Evolutionary conservation across 2,888 invertebrate species (phyloP).

Genomic region (Cerastoderma edule): DNA sequence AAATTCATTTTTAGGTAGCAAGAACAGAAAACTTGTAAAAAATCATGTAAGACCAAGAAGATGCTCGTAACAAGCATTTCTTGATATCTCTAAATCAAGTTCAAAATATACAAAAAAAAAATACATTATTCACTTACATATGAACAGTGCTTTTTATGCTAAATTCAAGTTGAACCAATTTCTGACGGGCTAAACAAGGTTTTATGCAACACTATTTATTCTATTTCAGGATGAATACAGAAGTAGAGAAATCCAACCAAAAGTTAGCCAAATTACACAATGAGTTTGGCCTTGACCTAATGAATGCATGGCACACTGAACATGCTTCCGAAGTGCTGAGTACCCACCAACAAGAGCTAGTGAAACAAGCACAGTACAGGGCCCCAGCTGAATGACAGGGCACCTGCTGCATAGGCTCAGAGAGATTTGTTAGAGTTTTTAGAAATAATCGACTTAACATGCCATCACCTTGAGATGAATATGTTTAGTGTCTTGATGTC

Average conservation of each 20-base stretch:
- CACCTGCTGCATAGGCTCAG: neutral
- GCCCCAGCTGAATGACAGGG: conserved; percentile 9
- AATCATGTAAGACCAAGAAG: too few species aligned
- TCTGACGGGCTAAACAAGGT: neutral
- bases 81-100: too few species aligned
- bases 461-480: too few species aligned
- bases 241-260: conserved; percentile 74
- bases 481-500: too few species aligned
- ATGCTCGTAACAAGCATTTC: too few species aligned
- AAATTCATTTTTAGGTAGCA: too few species aligned
- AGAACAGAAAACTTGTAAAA: too few species aligned
- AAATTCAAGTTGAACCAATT: conserved; percentile 2
- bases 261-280: conserved; percentile 71
- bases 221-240: conserved; percentile 75
- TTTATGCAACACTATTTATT: conserved; percentile 10
- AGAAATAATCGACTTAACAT: too few species aligned
- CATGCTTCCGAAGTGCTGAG: conserved; percentile 77
- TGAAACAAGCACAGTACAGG: conserved; percentile 58
- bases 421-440: too few species aligned
- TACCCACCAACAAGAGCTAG: conserved; percentile 56
- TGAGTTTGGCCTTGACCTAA: conserved; percentile 75
- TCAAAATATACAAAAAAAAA: too few species aligned
- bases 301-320: conserved; percentile 78
- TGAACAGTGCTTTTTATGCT: too few species aligned
- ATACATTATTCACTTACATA: too few species aligned